A percentile compares a stretch with the other conserved stretches of the same genome.
phyloP scores from a whole-genome alignment of 2,113 vertebrate species.

The Chamaetylas fuelleborni region DNA sequence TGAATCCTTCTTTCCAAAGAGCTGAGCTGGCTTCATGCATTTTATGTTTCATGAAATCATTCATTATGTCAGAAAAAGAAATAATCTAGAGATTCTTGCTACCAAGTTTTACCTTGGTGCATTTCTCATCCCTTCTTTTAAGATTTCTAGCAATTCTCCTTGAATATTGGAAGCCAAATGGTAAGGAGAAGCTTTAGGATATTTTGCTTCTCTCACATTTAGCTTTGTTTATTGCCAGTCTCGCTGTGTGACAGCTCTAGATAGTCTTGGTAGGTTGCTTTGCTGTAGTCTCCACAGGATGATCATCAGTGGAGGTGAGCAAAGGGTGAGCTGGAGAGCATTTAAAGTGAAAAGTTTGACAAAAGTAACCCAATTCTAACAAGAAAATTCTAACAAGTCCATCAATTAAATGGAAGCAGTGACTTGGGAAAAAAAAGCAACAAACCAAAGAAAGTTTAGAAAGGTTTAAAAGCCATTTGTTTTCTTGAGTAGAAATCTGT shows the following conservation, averaged over 20 bases:
- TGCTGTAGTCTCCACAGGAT: background rate
- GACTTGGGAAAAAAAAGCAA: background rate
- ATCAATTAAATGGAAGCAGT: background rate
- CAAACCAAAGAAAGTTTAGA: background rate
- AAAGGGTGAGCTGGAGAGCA: background rate
- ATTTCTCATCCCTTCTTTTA: background rate
- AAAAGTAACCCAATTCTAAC: background rate
- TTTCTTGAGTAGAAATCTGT: background rate
- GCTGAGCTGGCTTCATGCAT: background rate
- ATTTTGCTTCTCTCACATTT: background rate
- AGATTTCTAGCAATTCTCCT: background rate
- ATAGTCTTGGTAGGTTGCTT: background rate
- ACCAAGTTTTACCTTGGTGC: background rate
- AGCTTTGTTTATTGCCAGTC: background rate
- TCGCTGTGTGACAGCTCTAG: background rate
- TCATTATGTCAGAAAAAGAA: background rate
- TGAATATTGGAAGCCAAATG: background rate
- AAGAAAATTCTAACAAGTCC: background rate
- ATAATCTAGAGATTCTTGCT: background rate
- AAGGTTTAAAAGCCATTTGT: background rate
- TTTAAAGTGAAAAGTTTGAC: background rate
- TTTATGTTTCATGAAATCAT: background rate
- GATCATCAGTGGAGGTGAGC: background rate
- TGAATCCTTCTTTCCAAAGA: background rate
- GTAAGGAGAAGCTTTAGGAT: background rate